Percentiles rank a stretch among this genome's conserved stretches.
These are phyloP conservation scores for Oligia latruncula DNA, from an alignment of 2,888 invertebrate genomes.

Conservation along the genomic window DNA sequence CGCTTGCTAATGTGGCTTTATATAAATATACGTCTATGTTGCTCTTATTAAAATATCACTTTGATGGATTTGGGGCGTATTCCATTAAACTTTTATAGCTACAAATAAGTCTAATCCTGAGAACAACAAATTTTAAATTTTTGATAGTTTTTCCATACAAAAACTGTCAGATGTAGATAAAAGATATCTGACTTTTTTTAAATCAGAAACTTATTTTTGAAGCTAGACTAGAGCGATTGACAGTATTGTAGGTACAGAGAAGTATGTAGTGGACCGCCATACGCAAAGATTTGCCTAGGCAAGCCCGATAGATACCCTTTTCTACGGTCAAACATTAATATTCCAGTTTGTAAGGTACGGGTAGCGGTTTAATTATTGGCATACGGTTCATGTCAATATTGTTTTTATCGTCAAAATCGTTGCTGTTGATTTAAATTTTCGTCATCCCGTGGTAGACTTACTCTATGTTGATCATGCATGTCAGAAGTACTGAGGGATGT, in stretches of 20 bases:
- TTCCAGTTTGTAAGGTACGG: background rate
- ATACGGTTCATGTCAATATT: background rate
- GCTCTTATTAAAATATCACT: background rate
- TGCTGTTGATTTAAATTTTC: background rate
- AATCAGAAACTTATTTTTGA: background rate
- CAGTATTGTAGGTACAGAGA: background rate
- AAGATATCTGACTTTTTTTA: background rate
- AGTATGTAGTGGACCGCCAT: background rate
- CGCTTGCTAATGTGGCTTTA: slow-evolving; percentile 30
- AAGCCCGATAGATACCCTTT: background rate
- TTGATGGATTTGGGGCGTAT: background rate
- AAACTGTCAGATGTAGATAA: background rate
- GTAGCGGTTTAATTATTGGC: background rate
- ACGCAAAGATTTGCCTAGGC: background rate
- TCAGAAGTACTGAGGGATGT: no score
- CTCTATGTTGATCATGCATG: no score
- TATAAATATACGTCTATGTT: slow-evolving; percentile 1
- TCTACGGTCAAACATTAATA: background rate
- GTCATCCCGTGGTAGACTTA: background rate
- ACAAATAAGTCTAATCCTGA: background rate
- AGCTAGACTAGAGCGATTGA: background rate
- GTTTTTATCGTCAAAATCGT: background rate
- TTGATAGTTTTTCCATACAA: background rate
- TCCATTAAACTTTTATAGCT: background rate
- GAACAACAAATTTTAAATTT: background rate